Evolutionary conservation across 1,140 invertebrate genomes (phyloP), one percentile per base, ranked within the genome.

Genomic region (Trialeurodes vaporariorum): DNA sequence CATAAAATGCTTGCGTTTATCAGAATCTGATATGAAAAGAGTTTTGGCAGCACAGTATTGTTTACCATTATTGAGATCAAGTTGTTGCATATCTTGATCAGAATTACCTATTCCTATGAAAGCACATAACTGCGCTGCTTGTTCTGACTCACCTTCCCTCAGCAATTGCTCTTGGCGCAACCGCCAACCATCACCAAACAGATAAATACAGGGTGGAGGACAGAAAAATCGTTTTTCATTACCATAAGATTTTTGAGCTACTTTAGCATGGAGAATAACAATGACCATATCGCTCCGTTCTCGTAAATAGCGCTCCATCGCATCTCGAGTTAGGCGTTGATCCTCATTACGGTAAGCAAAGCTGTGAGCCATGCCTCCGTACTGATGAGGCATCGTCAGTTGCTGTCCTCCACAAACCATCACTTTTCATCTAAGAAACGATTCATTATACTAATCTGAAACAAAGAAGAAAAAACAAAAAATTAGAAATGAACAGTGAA

Each of bases 161-260:
- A 93, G 78, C 86, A 97, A 90, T 74, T 93, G 88, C 74, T 97
- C 93, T 70, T 94, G 88, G 61, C 97, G 87, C 78, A 92, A 84
- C 72, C 93, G 84, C 98, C 98, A 99, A 1, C 97, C 98, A 73
- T 95, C 94, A 2, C 96, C 96, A 77, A 94, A 93, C 49, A 99
- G 80, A 80, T 99, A 99, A 72, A 99, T 98, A 79, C 96, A 99
- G 0, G 98, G 98, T 0, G 98, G 98, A 0, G 98, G 98, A 77
- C 97, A 99, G 80, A 99, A 99, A 81, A 99, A 99, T 68, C 97
- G 84, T 80, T 99, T 99, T 77, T 99, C 98, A 79, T 98, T 99
- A 63, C 98, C 98, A 78, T 99, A 99, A 0, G 96, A 98, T 76
- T 99, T 99, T 79, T 99, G 98, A 22, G 98, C 97, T 27, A 94